Evolutionary conservation across 2,113 vertebrate species (phyloP).

Genomic region (Bagarius yarrelli): DNA sequence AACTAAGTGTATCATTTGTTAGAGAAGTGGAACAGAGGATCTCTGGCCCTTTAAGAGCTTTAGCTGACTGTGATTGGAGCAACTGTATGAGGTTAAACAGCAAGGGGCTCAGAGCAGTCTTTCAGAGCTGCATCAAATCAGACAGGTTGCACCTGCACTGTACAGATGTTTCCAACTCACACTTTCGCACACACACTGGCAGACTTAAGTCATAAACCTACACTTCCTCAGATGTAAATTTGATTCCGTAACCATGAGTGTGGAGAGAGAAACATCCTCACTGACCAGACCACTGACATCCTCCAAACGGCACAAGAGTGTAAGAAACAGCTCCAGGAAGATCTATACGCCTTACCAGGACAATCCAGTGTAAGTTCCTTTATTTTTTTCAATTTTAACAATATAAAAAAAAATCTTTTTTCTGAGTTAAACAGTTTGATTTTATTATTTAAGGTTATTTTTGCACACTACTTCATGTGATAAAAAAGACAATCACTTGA

Average conservation of each 20-base stretch:
- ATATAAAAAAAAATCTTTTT: not conserved
- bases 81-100: constrained; percentile 45
- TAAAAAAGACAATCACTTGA: not conserved
- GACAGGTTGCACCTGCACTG: constrained; percentile 47
- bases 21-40: not conserved
- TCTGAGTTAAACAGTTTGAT: not conserved
- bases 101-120: constrained; percentile 43
- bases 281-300: constrained; percentile 67
- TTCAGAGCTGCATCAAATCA: constrained; percentile 54
- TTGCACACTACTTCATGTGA: not conserved
- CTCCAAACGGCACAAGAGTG: constrained; percentile 75
- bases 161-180: constrained; percentile 28
- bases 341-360: constrained; percentile 79
- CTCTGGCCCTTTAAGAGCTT: constrained; percentile 72
- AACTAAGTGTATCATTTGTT: not conserved
- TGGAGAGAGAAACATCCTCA: constrained; percentile 52
- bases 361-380: constrained; percentile 82
- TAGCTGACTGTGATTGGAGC: constrained; percentile 58
- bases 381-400: not conserved
- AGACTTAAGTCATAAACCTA: not conserved
- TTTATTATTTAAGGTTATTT: not conserved
- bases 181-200: constrained; percentile 5
- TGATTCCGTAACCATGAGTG: constrained; percentile 60
- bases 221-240: constrained; percentile 28
- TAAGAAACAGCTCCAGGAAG: constrained; percentile 76